phyloP scores from a whole-genome alignment of 2,888 invertebrate genomes.

The Palloptera scutellata region DNA sequence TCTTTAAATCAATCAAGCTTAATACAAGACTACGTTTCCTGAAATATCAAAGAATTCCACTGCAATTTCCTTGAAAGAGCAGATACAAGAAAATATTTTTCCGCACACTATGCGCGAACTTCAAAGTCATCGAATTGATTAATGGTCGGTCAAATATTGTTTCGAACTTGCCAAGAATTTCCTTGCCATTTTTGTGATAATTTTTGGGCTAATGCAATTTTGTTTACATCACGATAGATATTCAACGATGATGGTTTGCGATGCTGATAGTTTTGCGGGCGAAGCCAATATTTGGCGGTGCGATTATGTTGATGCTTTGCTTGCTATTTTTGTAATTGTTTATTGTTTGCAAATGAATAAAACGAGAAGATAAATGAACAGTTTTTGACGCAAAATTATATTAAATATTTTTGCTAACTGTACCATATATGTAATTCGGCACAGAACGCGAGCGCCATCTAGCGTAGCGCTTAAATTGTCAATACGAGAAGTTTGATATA shows the following conservation, averaged over 20 bases:
- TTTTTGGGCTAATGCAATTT: not conserved
- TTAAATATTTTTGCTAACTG: slow-evolving; percentile 10
- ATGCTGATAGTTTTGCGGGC: not conserved
- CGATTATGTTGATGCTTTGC: not conserved
- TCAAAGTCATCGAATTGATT: not conserved
- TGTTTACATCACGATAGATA: not conserved
- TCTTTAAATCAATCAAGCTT: no score
- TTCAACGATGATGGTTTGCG: no score
- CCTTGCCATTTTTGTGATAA: not conserved
- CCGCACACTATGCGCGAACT: not conserved
- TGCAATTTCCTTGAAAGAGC: not conserved
- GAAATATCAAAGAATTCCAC: not conserved
- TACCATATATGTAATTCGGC: slow-evolving; percentile 7
- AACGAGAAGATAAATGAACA: slow-evolving; percentile 8
- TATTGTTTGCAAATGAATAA: slow-evolving; percentile 8
- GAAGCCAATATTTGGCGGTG: not conserved
- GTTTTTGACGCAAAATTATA: slow-evolving; percentile 22
- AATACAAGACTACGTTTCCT: no score
- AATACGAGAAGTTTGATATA: not conserved
- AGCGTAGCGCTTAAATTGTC: slow-evolving; percentile 2
- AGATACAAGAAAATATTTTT: not conserved
- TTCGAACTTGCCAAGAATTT: not conserved
- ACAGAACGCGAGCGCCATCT: not conserved
- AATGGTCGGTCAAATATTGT: not conserved
- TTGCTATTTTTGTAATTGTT: slow-evolving; percentile 28